Evolutionary conservation across 2,113 vertebrate genomes (phyloP).

Genomic region (Poeciliopsis occidentalis): DNA sequence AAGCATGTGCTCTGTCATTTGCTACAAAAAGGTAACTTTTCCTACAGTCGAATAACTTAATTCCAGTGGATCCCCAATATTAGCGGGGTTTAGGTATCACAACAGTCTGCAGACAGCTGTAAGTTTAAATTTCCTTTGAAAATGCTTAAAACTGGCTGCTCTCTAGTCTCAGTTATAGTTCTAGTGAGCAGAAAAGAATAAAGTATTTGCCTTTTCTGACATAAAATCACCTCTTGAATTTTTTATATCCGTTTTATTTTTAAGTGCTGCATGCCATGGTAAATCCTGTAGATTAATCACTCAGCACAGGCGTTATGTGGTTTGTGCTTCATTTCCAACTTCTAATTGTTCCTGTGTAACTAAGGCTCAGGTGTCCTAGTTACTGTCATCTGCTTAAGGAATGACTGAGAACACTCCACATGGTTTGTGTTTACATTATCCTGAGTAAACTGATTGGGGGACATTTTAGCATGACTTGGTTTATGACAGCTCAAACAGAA

Average conservation of each 20-base stretch:
- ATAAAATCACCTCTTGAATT: not conserved
- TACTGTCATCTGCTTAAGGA: not conserved
- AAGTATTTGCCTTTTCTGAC: not conserved
- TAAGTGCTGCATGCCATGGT: not conserved
- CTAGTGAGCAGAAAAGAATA: not conserved
- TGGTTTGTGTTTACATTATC: conserved; percentile 11
- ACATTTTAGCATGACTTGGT: not conserved
- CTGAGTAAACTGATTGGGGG: conserved; percentile 7
- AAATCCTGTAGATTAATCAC: not conserved
- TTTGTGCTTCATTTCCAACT: not conserved
- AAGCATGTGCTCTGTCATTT: too few relatives aligned
- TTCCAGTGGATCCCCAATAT: too few relatives aligned
- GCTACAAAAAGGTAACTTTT: not conserved
- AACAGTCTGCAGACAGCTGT: too few relatives aligned
- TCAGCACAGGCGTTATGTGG: not conserved
- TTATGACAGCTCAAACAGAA: conserved; percentile 12
- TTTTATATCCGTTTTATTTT: not conserved
- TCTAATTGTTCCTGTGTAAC: not conserved
- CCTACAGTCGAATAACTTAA: not conserved
- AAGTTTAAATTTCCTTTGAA: too few relatives aligned
- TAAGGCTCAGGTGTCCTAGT: not conserved
- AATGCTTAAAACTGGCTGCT: not conserved
- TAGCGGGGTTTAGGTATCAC: too few relatives aligned
- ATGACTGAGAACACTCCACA: not conserved
- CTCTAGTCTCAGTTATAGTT: not conserved